Evolutionary conservation across 1,140 invertebrate species (phyloP).

Genomic region (Ostrea denselamellosa): DNA sequence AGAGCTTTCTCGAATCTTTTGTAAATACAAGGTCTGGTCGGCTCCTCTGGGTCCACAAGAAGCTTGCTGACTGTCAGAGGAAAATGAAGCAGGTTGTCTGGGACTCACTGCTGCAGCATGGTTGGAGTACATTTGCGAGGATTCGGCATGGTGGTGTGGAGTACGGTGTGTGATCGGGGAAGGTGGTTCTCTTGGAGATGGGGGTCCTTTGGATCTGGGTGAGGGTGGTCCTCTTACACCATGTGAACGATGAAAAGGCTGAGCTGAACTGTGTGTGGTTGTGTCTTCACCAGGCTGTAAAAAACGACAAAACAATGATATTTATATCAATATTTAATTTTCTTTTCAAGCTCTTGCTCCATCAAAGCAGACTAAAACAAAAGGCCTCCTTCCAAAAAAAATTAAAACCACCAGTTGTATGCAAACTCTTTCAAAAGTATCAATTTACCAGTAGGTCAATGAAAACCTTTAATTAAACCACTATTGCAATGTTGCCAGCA

Average conservation of each 20-base stretch:
- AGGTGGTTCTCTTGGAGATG: background rate
- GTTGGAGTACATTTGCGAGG: background rate
- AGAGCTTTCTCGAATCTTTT: conserved; percentile 85
- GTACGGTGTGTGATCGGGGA: background rate
- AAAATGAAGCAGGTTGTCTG: background rate
- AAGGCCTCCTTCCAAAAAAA: too few relatives aligned
- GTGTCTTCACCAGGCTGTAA: conserved; percentile 17
- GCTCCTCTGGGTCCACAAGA: background rate
- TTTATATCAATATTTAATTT: too few relatives aligned
- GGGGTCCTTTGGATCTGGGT: background rate
- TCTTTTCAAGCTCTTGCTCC: too few relatives aligned
- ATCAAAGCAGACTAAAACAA: too few relatives aligned
- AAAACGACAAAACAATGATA: background rate
- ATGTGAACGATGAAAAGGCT: conserved; percentile 34
- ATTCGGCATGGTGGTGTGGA: background rate
- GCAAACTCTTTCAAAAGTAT: too few relatives aligned
- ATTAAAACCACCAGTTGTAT: too few relatives aligned
- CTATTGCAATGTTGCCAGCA: too few relatives aligned
- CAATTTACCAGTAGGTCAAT: too few relatives aligned
- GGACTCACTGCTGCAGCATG: background rate
- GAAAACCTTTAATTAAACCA: too few relatives aligned
- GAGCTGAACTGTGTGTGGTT: background rate
- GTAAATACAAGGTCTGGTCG: conserved; percentile 65
- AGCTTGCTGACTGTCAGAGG: background rate
- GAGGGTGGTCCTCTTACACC: conserved; percentile 27